Base-by-base conservation (phyloP, 2,113 vertebrate genomes). In the Onychostoma macrolepis region DNA sequence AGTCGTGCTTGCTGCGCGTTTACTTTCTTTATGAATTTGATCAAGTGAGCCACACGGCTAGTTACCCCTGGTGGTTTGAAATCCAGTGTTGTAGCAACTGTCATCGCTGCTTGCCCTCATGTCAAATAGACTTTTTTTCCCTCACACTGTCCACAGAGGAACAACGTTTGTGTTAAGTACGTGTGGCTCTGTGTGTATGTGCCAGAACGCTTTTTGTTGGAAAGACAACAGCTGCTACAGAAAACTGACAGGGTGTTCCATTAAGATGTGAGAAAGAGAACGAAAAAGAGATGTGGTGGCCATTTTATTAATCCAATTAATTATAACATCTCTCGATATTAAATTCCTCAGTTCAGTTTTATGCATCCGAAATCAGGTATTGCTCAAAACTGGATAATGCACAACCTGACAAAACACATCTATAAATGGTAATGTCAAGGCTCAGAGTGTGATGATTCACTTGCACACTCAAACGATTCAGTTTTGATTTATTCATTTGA, bases 241-340 rank as follows among this genome's bases (percentile, higher is more conserved):
- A 80, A 58, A 78, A 24, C 33, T 82, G 85, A 81, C 76, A 84
- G 82, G 67, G 88, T 89, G 86, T 86, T 89, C 67, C 71, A 85
- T 87, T 87, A 86, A 65, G 75, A 53, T 21, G 78, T 28, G 63
- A 77, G n/a, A 84, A 77, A 78, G 41, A 83, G 69, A 77, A 77
- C 17, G 41, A 86, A 41, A 85, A 19, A 61, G 69, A 83, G 12
- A 88, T 10, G 12, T 17, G 19, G 30, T 80, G 77, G 77, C 50
- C 30, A 56, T 80, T 58, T 80, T 80, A 80, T 80, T 38, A 30
- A n/a, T 58, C 50, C 79, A 65, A 63, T 45, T 65, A 65, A 81
- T 81, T 81, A 63, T 26, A 63, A 28, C 4, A 0, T n/a, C 24
- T 65, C 8, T 65, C 43, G 79, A 21, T 67, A 65, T 19, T 24